Base-by-base conservation (phyloP, 2,113 vertebrate genomes). In the Dipodomys spectabilis region DNA sequence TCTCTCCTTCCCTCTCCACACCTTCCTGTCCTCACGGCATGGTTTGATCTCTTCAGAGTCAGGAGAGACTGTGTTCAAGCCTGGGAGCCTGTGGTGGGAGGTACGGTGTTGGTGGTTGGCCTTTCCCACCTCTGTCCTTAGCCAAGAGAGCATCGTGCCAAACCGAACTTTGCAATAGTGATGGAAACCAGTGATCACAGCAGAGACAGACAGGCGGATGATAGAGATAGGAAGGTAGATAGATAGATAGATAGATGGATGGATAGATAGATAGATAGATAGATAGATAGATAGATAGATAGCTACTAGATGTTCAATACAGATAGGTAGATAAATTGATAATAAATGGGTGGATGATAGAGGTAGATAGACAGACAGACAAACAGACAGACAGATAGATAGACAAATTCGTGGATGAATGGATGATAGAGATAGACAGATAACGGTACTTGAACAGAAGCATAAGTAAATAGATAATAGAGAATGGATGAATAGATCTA, bases 21-120 rank as follows among this genome's bases (percentile, higher is more conserved):
- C 19, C n/a, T 9, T 4, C 1, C 13, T 15, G 62, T 30, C 68
- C 19, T 57, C 6, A 0, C 0, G 3, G 20, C 22, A 20, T 28
- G 22, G 23, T 32, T 28, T 30, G 6, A 53, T 19, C 64, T 27
- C 35, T 65, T 35, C 7, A 22, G 85, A 77, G 11, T 30, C 30
- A 23, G 62, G 28, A 44, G n/a, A 64, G 64, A 32, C 27, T 45
- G 30, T 22, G 0, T 45, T 0, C 20, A 12, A 45, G 72, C 7
- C 2, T 5, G 10, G 45, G 25, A 62, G 35, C 13, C 57, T 6
- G 6, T 23, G 19, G 44, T 5, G 28, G 23, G 79, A 75, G 22
- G 62, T 49, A 49, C 1, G 8, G 4, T 15, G 32, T 45, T 0
- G 16, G 27, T 1, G 44, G 39, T 39, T 27, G 7, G 5, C 25